Conservation (phyloP, 2,113 vertebrate species). For the Pelodiscus sinensis region DNA sequence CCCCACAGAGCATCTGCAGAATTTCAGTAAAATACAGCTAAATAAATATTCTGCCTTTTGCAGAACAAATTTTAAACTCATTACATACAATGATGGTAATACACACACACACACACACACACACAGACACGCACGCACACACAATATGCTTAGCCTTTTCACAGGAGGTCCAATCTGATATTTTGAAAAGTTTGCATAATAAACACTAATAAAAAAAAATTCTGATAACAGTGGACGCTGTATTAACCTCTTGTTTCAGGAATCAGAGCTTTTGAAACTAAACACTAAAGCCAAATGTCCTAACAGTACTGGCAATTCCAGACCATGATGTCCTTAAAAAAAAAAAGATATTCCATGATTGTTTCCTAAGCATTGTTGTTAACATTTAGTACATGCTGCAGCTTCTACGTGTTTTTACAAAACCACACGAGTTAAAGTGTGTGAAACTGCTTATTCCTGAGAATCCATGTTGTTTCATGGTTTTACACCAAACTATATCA, state of each 20-base stretch:
- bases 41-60: conserved; percentile 80
- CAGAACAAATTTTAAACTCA: conserved; percentile 70
- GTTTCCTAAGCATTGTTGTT: not conserved
- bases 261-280: not conserved
- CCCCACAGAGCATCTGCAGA: conserved; percentile 99
- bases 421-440: not conserved
- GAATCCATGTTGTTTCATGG: conserved; percentile 27
- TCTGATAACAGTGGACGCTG: not conserved
- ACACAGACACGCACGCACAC: not conserved
- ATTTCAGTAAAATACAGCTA: conserved; percentile 92
- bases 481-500: not conserved
- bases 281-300: not conserved
- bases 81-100: conserved; percentile 62
- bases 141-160: not conserved
- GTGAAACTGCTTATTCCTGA: not conserved
- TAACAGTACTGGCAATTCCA: not conserved
- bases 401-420: not conserved
- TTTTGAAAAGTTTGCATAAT: not conserved
- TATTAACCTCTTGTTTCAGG: not conserved
- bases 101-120: not conserved
- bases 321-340: not conserved
- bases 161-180: not conserved
- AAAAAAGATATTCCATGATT: not conserved
- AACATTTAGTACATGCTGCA: not conserved
- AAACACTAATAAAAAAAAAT: not conserved